Conservation (phyloP, 2,113 vertebrate species). For the Labeo catla region DNA sequence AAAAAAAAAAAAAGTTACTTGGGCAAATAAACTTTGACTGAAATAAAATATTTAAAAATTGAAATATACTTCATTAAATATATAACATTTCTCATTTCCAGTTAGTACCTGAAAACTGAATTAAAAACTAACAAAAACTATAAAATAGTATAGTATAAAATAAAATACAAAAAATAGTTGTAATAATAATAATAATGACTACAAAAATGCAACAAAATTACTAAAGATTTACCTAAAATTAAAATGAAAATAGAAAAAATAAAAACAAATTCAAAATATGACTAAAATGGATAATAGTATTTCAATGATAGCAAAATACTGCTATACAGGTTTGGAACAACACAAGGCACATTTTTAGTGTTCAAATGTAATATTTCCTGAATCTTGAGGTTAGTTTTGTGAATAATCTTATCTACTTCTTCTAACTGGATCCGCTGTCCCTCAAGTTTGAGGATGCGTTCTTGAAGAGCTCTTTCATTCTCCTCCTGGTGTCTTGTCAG, state of each 20-base stretch:
- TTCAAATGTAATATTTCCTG: neutral
- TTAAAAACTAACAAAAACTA: no score
- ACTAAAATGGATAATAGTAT: neutral
- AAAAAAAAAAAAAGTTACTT: no score
- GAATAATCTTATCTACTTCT: slow-evolving; percentile 76
- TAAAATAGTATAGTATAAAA: no score
- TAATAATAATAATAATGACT: neutral
- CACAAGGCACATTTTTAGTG: neutral
- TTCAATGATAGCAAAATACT: neutral
- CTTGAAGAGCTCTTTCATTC: slow-evolving; percentile 81
- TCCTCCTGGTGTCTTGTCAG: slow-evolving; percentile 82
- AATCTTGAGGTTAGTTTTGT: neutral
- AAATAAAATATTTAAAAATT: no score
- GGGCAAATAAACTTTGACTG: no score
- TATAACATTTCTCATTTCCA: no score
- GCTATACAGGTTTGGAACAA: neutral
- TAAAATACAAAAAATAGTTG: no score
- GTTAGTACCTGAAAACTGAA: no score
- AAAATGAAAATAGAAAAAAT: no score
- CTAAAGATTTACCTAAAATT: neutral
- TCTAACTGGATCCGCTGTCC: slow-evolving; percentile 82
- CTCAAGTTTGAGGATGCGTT: slow-evolving; percentile 87
- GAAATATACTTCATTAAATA: no score
- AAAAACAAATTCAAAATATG: no score
- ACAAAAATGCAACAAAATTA: neutral